Conservation (phyloP, 1,140 invertebrate genomes). For the Hestina assimilis region DNA sequence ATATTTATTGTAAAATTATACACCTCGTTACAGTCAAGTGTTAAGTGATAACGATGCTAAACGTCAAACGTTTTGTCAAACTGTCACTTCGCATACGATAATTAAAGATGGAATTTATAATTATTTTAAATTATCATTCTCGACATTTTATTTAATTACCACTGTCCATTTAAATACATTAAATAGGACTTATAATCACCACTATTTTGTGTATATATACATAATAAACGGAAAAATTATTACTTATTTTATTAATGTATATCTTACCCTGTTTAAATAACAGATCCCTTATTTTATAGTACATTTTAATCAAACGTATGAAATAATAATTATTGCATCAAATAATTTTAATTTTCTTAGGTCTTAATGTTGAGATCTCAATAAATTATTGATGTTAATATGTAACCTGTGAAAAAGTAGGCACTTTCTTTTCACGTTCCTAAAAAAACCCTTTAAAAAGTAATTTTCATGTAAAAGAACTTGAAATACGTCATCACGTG, state of each 20-base stretch:
- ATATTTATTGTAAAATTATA: slow-evolving; percentile 1
- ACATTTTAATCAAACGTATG: too few species aligned
- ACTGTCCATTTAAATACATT: too few species aligned
- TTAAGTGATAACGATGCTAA: not conserved
- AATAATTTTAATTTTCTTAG: too few species aligned
- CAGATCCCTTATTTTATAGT: too few species aligned
- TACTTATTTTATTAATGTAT: not conserved
- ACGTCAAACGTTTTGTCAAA: not conserved
- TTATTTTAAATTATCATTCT: not conserved
- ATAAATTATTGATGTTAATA: too few species aligned
- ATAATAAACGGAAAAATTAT: too few species aligned
- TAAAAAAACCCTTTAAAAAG: slow-evolving; percentile 4
- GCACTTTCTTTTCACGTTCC: not conserved
- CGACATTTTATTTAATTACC: not conserved
- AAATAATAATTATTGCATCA: too few species aligned
- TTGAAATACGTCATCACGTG: not conserved
- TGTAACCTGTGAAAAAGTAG: too few species aligned
- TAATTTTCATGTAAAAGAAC: not conserved
- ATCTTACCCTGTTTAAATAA: too few species aligned
- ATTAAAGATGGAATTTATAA: not conserved
- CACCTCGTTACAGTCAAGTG: not conserved
- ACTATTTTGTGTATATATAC: not conserved
- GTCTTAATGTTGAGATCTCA: too few species aligned
- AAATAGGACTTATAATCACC: too few species aligned
- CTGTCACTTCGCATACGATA: not conserved